These are phyloP conservation scores for Apteryx owenii DNA, from an alignment of 2,113 vertebrate genomes.

Conservation along the genomic window DNA sequence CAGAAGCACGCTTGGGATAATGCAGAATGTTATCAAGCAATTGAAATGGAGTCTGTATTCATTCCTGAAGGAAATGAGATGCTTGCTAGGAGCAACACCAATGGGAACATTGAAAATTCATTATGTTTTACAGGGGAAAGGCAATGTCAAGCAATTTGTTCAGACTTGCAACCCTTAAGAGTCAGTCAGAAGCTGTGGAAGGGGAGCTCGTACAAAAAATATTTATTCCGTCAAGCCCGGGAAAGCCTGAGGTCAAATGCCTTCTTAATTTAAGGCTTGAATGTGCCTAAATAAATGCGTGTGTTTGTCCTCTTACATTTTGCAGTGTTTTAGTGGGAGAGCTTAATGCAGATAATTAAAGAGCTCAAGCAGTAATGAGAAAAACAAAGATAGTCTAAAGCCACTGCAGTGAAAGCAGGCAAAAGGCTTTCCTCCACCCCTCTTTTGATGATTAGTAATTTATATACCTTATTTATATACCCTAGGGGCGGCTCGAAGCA, in stretches of 20 bases:
- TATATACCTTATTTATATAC: not conserved
- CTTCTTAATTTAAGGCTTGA: not conserved
- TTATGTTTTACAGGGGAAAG: not conserved
- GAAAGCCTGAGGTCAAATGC: not conserved
- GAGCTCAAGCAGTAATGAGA: not conserved
- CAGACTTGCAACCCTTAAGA: not conserved
- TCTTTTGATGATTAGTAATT: not conserved
- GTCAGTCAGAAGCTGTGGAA: not conserved
- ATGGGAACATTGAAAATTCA: accelerated
- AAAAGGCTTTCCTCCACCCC: not conserved
- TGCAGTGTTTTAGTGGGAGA: not conserved
- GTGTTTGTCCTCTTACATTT: not conserved
- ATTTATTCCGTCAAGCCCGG: not conserved
- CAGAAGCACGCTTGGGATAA: not conserved
- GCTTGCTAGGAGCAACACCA: not conserved
- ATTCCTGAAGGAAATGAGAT: not conserved
- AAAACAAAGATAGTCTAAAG: not conserved
- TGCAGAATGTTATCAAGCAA: not conserved
- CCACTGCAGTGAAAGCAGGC: not conserved
- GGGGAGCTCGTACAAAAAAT: not conserved
- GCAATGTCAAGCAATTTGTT: not conserved
- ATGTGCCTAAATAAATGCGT: not conserved
- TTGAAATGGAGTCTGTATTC: not conserved
- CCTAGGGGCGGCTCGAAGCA: not conserved
- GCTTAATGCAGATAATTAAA: not conserved